Conservation (phyloP, 2,113 vertebrate genomes). For the Camelus bactrianus region DNA sequence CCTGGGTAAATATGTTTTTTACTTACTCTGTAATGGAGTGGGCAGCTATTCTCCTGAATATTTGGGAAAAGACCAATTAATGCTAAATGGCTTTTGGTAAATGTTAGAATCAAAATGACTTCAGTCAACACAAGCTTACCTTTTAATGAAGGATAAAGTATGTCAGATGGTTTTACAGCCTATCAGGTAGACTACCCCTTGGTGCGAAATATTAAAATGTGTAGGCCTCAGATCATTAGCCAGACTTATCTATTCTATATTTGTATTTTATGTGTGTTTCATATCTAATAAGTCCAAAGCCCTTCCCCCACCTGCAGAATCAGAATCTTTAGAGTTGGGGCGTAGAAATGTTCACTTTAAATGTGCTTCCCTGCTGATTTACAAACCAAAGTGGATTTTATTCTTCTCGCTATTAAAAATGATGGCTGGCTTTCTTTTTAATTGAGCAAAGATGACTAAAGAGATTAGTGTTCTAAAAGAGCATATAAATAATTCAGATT, state of each 20-base stretch:
- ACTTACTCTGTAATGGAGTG: not conserved
- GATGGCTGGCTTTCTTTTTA: slow-evolving; percentile 37
- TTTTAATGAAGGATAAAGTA: not conserved
- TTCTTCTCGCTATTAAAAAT: slow-evolving; percentile 31
- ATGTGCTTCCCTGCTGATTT: not conserved
- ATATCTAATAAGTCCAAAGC: not conserved
- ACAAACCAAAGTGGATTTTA: not conserved
- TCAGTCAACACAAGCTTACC: not conserved
- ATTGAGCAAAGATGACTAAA: slow-evolving; percentile 39
- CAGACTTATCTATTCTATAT: not conserved
- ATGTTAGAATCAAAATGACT: not conserved
- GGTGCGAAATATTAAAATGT: not conserved
- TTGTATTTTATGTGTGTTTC: not conserved
- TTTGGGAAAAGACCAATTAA: slow-evolving; percentile 29
- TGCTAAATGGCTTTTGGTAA: not conserved
- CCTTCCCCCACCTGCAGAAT: not conserved
- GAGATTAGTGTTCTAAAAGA: slow-evolving; percentile 51
- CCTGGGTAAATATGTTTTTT: slow-evolving; percentile 36
- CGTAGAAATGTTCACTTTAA: not conserved
- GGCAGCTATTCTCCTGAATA: not conserved
- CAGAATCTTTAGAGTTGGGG: not conserved
- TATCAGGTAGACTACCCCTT: not conserved
- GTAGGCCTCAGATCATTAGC: not conserved
- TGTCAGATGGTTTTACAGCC: not conserved
- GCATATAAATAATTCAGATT: slow-evolving; percentile 62